Conservation (phyloP, 2,797 vertebrate species). For the Varecia variegata region DNA sequence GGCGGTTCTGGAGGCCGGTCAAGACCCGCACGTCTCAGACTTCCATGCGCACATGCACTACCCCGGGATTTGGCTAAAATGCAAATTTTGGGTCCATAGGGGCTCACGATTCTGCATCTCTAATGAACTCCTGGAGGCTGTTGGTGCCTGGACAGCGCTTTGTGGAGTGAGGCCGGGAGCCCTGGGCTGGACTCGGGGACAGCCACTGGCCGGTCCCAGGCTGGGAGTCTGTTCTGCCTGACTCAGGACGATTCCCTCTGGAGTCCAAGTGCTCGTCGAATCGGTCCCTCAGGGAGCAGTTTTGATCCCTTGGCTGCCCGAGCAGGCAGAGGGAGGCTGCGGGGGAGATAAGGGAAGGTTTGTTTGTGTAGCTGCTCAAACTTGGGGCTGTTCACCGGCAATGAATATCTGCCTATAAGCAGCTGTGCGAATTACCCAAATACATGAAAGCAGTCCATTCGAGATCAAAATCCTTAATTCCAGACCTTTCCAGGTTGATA, state of each 20-base stretch:
- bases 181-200: rapidly evolving
- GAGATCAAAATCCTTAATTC: conserved; percentile 67
- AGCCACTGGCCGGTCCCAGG: background rate
- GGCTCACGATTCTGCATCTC: background rate
- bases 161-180: background rate
- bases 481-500: conserved; percentile 59
- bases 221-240: conserved; percentile 12
- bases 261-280: background rate
- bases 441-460: conserved; percentile 49
- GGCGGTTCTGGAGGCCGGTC: background rate
- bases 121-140: background rate
- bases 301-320: conserved; percentile 39
- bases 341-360: conserved; percentile 32
- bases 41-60: rapidly evolving
- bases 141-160: background rate
- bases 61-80: background rate
- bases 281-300: background rate
- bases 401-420: conserved; percentile 62
- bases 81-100: background rate
- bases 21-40: background rate
- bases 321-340: conserved; percentile 28
- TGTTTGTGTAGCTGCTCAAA: conserved; percentile 58
- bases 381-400: background rate
- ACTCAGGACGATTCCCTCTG: conserved; percentile 1
- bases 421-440: conserved; percentile 63